Evolutionary conservation across 1,140 invertebrate species (phyloP).

Genomic region (Drosophila gunungcola): DNA sequence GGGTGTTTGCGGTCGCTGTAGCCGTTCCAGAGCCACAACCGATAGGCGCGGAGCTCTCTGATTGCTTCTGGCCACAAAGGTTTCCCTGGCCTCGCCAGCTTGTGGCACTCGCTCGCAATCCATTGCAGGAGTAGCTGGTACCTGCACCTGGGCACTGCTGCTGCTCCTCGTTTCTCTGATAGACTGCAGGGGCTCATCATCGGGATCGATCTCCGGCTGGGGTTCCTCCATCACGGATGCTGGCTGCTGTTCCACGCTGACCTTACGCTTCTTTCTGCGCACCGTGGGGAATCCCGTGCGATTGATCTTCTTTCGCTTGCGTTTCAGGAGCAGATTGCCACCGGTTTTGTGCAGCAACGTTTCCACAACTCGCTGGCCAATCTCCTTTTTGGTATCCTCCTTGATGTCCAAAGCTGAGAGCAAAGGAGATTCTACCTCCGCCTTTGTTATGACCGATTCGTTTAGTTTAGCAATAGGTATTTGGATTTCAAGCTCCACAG

Average conservation of each 20-base stretch:
- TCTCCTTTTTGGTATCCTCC: constrained; percentile 60
- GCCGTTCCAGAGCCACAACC: constrained; percentile 86
- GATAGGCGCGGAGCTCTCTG: constrained; percentile 85
- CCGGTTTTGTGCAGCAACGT: constrained; percentile 73
- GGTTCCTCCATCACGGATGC: background rate
- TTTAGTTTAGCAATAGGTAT: constrained; percentile 86
- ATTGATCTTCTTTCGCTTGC: constrained; percentile 91
- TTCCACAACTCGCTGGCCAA: constrained; percentile 76
- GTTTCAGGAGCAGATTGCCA: constrained; percentile 87
- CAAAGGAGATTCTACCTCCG: constrained; percentile 76
- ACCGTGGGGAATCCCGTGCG: constrained; percentile 94
- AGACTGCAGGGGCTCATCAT: constrained; percentile 23
- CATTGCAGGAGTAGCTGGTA: constrained; percentile 31
- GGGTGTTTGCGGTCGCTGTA: constrained; percentile 85
- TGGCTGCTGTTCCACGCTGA: constrained; percentile 52
- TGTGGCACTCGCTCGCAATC: constrained; percentile 88
- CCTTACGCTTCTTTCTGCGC: constrained; percentile 93
- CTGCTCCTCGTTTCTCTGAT: constrained; percentile 62
- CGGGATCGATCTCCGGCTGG: constrained; percentile 10
- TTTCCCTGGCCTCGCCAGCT: constrained; percentile 87
- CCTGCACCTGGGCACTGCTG: constrained; percentile 42
- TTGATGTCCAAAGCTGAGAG: constrained; percentile 62
- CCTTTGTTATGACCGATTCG: constrained; percentile 83
- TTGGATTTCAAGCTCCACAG: constrained; percentile 87
- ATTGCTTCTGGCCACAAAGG: constrained; percentile 86